Evolutionary conservation across 2,888 invertebrate species (phyloP), one percentile per base, ranked within the genome.

Genomic region (Serripes groenlandicus): DNA sequence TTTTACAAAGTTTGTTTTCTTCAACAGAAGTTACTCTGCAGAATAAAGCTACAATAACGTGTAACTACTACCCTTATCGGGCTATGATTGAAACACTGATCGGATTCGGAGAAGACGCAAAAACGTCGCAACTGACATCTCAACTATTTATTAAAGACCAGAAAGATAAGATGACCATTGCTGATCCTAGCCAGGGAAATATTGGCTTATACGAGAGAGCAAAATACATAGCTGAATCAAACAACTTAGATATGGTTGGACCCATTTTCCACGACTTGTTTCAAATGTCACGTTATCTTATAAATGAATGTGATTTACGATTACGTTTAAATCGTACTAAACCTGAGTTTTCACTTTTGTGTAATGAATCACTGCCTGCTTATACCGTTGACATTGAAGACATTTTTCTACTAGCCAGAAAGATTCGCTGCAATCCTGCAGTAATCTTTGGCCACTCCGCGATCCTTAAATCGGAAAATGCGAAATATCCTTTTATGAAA

Each of bases 101-200:
- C 1, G 72, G 58, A n/a, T 78, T 37, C 42, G 73, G 66, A 18
- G 21, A 73, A 34, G 56, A 69, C 52, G 78, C 74, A 32, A 74
- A 58, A 58, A 49, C 42, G 18, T 60, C 73, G 18, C 66, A 66
- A 37, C 30, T 78, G 11, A 49, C 37, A 1, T 64, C 74, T 18
- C 73, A 73, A 35, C 28, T 32, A 15, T 75, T 68, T 34, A 9
- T 56, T 9, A 52, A 35, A 54, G 75, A 75, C 26, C 37, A 54
- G 34, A 34, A 18, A 7, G 64, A 75, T 52, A 3, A 26, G 23
- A 42, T 64, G 7, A 30, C n/a, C n/a, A 64, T 34, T 23, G 18
- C 28, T 11, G 54, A 66, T 35, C 75, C 75, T n/a, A 23, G 21
- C 23, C 30, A 23, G 7, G 9, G 26, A 11, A 75, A 75, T 32